Conservation (phyloP, 2,888 invertebrate genomes). For the Heliconius sara region DNA sequence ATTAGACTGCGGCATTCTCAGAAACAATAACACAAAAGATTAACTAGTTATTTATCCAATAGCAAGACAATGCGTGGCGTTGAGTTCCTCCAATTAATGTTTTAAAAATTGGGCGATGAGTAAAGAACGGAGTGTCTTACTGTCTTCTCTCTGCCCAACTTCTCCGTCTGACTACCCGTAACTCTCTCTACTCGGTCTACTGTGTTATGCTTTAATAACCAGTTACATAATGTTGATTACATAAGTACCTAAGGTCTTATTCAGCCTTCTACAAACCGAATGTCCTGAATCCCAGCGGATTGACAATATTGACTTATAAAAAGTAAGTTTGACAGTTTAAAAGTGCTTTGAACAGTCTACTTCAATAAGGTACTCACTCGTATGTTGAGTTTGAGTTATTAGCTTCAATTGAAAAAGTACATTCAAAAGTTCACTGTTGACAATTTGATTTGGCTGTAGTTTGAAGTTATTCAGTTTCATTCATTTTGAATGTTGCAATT, state of each 20-base stretch:
- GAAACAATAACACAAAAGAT: too few relatives aligned
- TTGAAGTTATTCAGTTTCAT: neutral
- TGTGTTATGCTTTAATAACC: neutral
- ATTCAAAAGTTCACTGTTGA: neutral
- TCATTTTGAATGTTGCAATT: neutral
- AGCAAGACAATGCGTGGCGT: too few relatives aligned
- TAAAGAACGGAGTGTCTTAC: neutral
- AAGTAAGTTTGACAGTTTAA: slow-evolving; percentile 20
- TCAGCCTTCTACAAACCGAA: neutral
- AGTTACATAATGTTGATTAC: neutral
- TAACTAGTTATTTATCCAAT: too few relatives aligned
- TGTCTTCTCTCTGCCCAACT: neutral
- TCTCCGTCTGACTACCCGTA: neutral
- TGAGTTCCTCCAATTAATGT: neutral
- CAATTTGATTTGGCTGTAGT: neutral
- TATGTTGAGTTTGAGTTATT: slow-evolving; percentile 9
- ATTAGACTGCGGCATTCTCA: neutral
- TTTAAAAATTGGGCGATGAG: neutral
- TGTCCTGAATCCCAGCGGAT: neutral
- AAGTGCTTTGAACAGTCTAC: slow-evolving; percentile 15
- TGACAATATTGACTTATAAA: slow-evolving; percentile 15
- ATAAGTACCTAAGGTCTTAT: neutral
- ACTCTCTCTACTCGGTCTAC: neutral
- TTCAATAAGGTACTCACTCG: slow-evolving; percentile 2
- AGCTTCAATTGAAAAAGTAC: slow-evolving; percentile 11